Percentiles rank a stretch among this genome's conserved stretches.
phyloP scores from a whole-genome alignment of 2,113 vertebrate species.

The Hydrolagus affinis region DNA sequence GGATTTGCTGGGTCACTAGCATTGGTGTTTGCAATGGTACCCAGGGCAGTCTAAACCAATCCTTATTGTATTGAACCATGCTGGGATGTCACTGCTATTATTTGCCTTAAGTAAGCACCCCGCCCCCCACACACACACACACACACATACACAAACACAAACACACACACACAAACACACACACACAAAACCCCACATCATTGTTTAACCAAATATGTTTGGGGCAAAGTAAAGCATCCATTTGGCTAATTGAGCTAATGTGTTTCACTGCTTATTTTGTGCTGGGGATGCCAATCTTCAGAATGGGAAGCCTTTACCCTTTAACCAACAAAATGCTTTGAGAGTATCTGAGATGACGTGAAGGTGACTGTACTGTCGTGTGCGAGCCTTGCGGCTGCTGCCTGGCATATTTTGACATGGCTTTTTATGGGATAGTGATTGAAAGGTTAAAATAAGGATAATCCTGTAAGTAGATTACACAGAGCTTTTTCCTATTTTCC shows the following conservation, averaged over 20 bases:
- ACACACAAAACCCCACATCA: background rate
- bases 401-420: background rate
- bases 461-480: slow-evolving; percentile 60
- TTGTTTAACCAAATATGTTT: too few relatives aligned
- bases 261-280: background rate
- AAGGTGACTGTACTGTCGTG: background rate
- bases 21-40: too few relatives aligned
- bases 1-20: too few relatives aligned
- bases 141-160: too few relatives aligned
- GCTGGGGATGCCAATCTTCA: background rate
- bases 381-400: too few relatives aligned
- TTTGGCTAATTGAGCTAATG: too few relatives aligned
- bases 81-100: background rate
- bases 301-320: background rate
- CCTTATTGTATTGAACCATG: background rate
- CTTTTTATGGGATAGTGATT: slow-evolving; percentile 47
- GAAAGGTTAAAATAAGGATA: slow-evolving; percentile 40
- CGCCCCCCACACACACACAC: background rate
- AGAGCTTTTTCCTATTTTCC: slow-evolving; percentile 48
- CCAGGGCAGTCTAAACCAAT: too few relatives aligned
- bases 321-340: background rate
- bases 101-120: background rate
- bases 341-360: background rate
- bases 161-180: background rate
- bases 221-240: too few relatives aligned